Evolutionary conservation across 2,113 vertebrate species (phyloP).

Genomic region (Vidua chalybeata): DNA sequence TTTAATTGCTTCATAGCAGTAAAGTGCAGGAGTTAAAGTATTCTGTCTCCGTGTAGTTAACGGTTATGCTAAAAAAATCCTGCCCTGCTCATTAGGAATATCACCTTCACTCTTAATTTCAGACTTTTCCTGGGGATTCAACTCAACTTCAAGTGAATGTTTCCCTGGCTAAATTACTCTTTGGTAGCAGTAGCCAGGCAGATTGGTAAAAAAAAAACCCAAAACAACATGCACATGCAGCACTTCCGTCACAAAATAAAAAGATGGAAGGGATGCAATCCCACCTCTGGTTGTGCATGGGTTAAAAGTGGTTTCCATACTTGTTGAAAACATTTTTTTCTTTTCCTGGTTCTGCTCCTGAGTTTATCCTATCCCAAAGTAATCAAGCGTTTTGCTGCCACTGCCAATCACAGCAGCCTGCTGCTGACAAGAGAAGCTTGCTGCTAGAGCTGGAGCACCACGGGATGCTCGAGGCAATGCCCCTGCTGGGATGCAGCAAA

Average conservation of each 20-base stretch:
- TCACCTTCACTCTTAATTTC: neutral
- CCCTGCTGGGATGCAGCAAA: slow-evolving; percentile 2
- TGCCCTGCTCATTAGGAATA: neutral
- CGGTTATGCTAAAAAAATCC: neutral
- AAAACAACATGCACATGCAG: neutral
- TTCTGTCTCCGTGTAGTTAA: neutral
- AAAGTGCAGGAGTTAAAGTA: neutral
- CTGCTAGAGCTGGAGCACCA: neutral
- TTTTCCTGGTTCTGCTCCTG: neutral
- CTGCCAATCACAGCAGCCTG: slow-evolving; percentile 21
- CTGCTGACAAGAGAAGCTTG: slow-evolving; percentile 25
- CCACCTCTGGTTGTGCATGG: neutral
- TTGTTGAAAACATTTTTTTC: neutral
- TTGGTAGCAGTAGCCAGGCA: neutral
- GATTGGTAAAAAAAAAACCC: neutral
- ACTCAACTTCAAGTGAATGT: neutral
- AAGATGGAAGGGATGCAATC: neutral
- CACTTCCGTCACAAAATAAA: neutral
- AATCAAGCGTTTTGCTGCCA: neutral
- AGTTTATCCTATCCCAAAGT: neutral
- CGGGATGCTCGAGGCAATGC: slow-evolving; percentile 39
- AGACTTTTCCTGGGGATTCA: neutral
- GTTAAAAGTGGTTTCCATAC: neutral
- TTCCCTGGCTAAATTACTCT: neutral
- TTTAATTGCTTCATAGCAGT: neutral